Percentiles rank a stretch among this genome's conserved stretches.
Conservation (phyloP, 2,888 invertebrate genomes). For the Folsomia candida region DNA sequence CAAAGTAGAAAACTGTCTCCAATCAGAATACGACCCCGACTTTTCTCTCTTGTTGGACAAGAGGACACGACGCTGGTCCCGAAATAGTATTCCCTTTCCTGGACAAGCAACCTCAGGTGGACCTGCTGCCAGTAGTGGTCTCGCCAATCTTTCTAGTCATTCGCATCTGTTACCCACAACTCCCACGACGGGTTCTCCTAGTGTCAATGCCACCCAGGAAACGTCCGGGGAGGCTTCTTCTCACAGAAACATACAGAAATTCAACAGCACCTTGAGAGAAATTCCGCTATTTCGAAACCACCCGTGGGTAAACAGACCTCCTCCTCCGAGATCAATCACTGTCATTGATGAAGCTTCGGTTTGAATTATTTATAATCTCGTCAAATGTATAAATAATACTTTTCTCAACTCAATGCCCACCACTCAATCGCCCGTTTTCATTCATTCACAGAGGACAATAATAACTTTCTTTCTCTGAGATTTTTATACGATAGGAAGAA, state of each 20-base stretch:
- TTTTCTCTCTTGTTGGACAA: conserved; percentile 69
- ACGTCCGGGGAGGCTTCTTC: conserved; percentile 13
- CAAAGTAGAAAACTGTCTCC: conserved; percentile 59
- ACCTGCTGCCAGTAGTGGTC: conserved; percentile 30
- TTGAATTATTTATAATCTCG: conserved; percentile 9
- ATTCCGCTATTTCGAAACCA: conserved; percentile 44
- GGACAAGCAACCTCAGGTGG: conserved; percentile 36
- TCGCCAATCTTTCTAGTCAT: conserved; percentile 37
- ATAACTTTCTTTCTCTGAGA: neutral
- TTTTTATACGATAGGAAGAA: neutral
- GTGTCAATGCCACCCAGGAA: neutral
- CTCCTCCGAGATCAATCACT: conserved; percentile 40
- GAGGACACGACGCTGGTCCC: conserved; percentile 71
- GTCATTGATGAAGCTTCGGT: conserved; percentile 45
- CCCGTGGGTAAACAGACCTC: conserved; percentile 36
- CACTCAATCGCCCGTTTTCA: neutral
- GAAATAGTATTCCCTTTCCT: conserved; percentile 52
- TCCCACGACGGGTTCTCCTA: conserved; percentile 1
- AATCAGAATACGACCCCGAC: conserved; percentile 59
- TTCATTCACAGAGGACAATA: neutral
- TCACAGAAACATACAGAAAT: too few species aligned
- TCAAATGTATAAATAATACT: neutral
- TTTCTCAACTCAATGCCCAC: neutral
- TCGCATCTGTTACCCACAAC: conserved; percentile 22
- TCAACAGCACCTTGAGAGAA: conserved; percentile 35